These are phyloP conservation scores for Ectemnius lituratus DNA, from an alignment of 2,888 invertebrate genomes.

Conservation along the genomic window DNA sequence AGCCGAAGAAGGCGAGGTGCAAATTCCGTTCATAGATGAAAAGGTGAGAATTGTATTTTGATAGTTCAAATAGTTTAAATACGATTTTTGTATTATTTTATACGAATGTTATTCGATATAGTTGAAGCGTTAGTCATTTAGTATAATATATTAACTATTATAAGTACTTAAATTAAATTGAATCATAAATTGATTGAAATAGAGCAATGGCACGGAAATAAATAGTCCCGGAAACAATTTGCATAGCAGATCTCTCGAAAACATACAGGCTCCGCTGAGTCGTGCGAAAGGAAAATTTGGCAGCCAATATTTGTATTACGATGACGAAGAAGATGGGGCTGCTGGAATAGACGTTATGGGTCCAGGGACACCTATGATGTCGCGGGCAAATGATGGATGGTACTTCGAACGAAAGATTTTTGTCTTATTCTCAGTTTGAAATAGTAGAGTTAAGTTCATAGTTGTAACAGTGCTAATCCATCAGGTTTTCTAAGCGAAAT, in stretches of 20 bases:
- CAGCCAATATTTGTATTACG: constrained; percentile 83
- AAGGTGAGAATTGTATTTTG: not conserved
- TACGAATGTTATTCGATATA: no score
- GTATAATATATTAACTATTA: no score
- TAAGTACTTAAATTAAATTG: no score
- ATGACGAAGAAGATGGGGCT: constrained; percentile 81
- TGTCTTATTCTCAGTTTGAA: no score
- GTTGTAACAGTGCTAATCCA: no score
- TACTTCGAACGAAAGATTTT: constrained; percentile 63
- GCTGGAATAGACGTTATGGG: constrained; percentile 84
- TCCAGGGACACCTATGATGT: constrained; percentile 85
- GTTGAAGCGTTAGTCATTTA: no score
- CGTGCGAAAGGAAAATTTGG: constrained; percentile 62
- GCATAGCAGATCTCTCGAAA: constrained; percentile 53
- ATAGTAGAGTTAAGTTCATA: no score
- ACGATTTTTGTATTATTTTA: no score
- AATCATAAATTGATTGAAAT: not conserved
- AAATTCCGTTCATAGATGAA: not conserved
- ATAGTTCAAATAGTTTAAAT: no score
- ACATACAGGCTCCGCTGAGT: constrained; percentile 48
- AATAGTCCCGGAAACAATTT: not conserved
- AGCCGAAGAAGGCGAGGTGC: not conserved
- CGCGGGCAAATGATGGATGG: constrained; percentile 82
- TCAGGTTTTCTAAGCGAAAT: constrained; percentile 74
- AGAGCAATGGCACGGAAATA: not conserved